Conservation (phyloP, 23 tunicate genomes). For the Phallusia fumigata region DNA sequence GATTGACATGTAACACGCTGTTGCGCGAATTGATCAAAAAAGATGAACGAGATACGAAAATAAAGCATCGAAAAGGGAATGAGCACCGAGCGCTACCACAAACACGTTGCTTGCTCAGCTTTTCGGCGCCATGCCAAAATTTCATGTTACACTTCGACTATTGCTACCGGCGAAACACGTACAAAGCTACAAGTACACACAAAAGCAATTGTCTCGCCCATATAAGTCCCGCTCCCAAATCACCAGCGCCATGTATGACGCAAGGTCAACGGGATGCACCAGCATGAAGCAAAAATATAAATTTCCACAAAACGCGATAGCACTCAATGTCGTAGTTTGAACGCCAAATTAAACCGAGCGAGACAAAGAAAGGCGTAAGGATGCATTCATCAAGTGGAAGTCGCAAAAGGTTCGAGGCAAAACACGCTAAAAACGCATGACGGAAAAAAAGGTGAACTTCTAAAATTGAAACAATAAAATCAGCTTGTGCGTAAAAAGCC, state of each 20-base stretch:
- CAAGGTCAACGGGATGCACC: constrained; percentile 3
- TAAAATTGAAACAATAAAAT: too few relatives aligned
- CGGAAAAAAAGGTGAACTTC: too few relatives aligned
- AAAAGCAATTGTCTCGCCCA: neutral
- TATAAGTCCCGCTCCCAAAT: neutral
- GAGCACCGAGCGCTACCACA: constrained; percentile 9
- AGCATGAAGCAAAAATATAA: neutral
- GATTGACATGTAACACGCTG: neutral
- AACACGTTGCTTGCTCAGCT: constrained; percentile 9
- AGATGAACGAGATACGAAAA: neutral
- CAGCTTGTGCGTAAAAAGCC: too few relatives aligned
- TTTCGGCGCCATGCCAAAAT: neutral
- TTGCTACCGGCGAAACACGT: neutral
- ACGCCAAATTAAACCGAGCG: too few relatives aligned
- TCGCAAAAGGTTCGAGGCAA: too few relatives aligned
- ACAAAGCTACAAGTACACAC: neutral
- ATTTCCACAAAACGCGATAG: too few relatives aligned
- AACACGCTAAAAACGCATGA: too few relatives aligned
- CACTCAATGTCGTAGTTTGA: too few relatives aligned
- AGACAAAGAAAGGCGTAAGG: too few relatives aligned
- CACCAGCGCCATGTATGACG: neutral
- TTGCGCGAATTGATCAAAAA: neutral
- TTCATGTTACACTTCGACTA: neutral
- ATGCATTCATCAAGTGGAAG: too few relatives aligned
- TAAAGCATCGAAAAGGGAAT: neutral